Base-by-base conservation (phyloP, 1,140 invertebrate species). In the Tachypleus tridentatus region DNA sequence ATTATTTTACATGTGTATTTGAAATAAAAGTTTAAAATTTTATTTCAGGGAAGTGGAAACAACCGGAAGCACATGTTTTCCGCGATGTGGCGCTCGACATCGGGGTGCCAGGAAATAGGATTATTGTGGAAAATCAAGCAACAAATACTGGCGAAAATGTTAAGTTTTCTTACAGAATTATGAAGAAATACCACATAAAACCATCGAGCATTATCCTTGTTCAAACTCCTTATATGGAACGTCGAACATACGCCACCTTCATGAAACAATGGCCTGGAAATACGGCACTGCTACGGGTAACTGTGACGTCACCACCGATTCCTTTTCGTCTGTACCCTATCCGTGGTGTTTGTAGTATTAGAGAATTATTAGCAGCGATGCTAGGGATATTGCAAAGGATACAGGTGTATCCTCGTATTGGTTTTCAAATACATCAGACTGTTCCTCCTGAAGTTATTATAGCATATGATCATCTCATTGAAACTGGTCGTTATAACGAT, bases 141-240 rank as follows among this genome's bases (percentile, higher is more conserved):
- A 65, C 64, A 1, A 65, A 65, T 54, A 65, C 64, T 9, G 64
- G 64, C 47, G 58, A 65, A 51, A 65, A 65, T 51, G 54, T 65
- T 51, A 49, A 51, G 4, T 65, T 48, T 57, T 60, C 58, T 56
- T 56, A 65, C 29, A 54, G 61, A 7, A 49, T 65, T 61, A n/a
- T 65, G 9, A 10, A 58, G 4, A 29, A 56, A 10, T 11, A 11
- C 9, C 48, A 48, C 5, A 9, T 50, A n/a, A 6, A 11, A 2
- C 9, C 58, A 54, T 9, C 7, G 10, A 51, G 29, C 4, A 61
- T 65, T 5, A 65, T 65, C 47, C 51, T 65, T 8, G 64, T 65
- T 29, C 64, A 65, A 50, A 61, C 57, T 4, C 64, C 64, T n/a
- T 65, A 49, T 58, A 65, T 65, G 64, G 64, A 65, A 61, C 58